Percentiles rank a stretch among this genome's conserved stretches.
These are phyloP conservation scores for Gyps fulvus DNA, from an alignment of 2,113 vertebrate genomes.

Conservation along the genomic window DNA sequence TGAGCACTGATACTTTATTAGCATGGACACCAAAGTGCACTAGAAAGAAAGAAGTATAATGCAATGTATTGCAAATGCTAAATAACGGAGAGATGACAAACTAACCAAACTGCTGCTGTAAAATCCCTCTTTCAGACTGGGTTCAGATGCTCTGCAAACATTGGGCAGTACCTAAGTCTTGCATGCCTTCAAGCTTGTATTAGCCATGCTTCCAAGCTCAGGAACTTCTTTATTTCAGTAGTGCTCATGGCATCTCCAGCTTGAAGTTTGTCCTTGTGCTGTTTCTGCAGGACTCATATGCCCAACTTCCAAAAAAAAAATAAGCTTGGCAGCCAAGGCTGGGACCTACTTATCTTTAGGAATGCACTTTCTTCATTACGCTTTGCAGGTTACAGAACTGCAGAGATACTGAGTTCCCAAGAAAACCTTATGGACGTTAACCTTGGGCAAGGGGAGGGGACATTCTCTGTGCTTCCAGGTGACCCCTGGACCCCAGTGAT, in stretches of 20 bases:
- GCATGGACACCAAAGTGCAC: not conserved
- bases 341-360: not conserved
- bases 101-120: not conserved
- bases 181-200: not conserved
- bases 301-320: not conserved
- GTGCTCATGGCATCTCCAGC: not conserved
- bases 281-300: not conserved
- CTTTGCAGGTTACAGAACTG: not conserved
- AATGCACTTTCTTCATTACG: not conserved
- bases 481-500: not conserved
- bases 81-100: not conserved
- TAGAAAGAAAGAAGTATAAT: not conserved
- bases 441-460: not conserved
- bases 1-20: not conserved
- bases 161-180: not conserved
- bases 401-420: not conserved
- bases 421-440: not conserved
- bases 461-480: not conserved
- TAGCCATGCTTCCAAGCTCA: not conserved
- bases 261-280: not conserved
- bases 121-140: not conserved
- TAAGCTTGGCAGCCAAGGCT: not conserved
- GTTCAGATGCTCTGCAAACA: not conserved
- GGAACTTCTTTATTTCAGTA: not conserved
- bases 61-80: not conserved